phyloP scores from a whole-genome alignment of 2,888 invertebrate genomes.

The Drosophila buzzatii region DNA sequence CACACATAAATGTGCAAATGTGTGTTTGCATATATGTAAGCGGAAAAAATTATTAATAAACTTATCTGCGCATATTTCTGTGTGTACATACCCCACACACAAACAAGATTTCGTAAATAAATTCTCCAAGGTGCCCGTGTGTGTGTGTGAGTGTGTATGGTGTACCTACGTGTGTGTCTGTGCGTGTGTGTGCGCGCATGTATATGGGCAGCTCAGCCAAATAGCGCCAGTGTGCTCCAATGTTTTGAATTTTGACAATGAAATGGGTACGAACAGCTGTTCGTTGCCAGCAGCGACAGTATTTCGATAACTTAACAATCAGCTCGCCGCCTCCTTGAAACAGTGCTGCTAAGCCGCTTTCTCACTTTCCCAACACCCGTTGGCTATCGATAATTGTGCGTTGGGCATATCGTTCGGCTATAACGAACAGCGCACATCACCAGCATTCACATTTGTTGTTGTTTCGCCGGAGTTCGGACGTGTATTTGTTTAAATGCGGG shows the following conservation, averaged over 20 bases:
- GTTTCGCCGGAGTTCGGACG: constrained; percentile 54
- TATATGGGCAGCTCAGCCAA: constrained; percentile 18
- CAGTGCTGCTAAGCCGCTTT: constrained; percentile 13
- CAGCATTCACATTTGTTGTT: constrained; percentile 52
- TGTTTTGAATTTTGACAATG: constrained; percentile 49
- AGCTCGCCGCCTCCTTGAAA: not conserved
- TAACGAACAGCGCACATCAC: constrained; percentile 18
- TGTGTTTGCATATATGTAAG: constrained; percentile 7
- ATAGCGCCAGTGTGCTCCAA: constrained; percentile 49
- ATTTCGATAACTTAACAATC: constrained; percentile 19
- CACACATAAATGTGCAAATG: not conserved
- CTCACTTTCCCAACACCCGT: constrained; percentile 11
- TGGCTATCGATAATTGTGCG: constrained; percentile 27
- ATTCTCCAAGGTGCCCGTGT: constrained; percentile 20
- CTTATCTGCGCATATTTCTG: constrained; percentile 42
- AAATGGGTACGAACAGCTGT: constrained; percentile 29
- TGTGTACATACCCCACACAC: constrained; percentile 45
- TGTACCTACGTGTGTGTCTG: not conserved
- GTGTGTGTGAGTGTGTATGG: not conserved
- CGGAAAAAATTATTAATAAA: constrained; percentile 69
- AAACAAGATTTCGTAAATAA: constrained; percentile 35
- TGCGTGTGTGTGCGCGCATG: constrained; percentile 5
- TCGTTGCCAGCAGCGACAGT: not conserved
- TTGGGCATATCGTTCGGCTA: constrained; percentile 10
- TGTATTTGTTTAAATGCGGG: constrained; percentile 54